Evolutionary conservation across 2,113 vertebrate genomes (phyloP), one percentile per base, ranked within the genome.

Genomic region (Fregata magnificens): DNA sequence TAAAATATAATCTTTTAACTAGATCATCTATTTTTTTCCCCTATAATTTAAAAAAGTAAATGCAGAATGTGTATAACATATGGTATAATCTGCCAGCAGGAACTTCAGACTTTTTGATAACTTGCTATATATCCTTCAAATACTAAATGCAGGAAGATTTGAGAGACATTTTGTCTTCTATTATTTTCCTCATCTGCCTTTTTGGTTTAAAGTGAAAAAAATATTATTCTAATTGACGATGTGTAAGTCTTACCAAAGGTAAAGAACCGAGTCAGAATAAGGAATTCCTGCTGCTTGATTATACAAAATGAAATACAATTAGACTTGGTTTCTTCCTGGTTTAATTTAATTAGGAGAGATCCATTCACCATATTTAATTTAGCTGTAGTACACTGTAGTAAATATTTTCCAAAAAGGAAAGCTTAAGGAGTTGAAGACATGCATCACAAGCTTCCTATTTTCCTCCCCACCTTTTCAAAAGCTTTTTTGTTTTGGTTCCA

Each of bases 331-430:
- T 94, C 79, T 90, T 95, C 67, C 34, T 88, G 49, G 79, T 96
- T 97, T 97, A 97, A 97, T 98, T 96, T 94, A 88, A 19, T 97
- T 82, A 96, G 92, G 90, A 96, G 86, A 95, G 12, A 97, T 85
- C 26, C 52, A 93, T 94, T 96, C 80, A 91, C 92, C 49, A 63
- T 94, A 96, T 93, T 97, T 97, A 97, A 97, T 97, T 96, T 90
- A 94, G 71, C 52, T 96, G 25, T 88, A 97, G 93, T 76, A 95
- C 36, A 82, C 9, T 86, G 22, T 77, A 95, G 86, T 91, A 97
- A 95, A 88, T 95, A 95, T 94, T 97, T 97, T 96, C 42, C 26
- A 55, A 87, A 96, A 95, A 91, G 28, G 18, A 97, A 97, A 95
- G 16, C 38, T 85, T 95, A 90, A 93, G 92, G n/a, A 45, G 6